Base-by-base conservation (phyloP, 2,113 vertebrate species). In the Meriones unguiculatus region DNA sequence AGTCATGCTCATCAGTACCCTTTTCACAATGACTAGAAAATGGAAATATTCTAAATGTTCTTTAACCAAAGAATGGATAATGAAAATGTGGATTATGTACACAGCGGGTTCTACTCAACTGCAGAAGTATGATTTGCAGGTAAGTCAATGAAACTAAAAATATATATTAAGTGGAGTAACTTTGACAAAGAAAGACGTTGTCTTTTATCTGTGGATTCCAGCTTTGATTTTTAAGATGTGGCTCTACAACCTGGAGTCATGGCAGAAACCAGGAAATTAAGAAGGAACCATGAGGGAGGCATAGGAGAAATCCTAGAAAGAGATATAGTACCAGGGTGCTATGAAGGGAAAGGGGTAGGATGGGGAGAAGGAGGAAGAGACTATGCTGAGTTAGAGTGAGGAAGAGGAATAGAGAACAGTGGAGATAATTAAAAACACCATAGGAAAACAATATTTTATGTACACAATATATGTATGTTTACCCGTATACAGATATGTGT, bases 221-320 rank as follows among this genome's bases (percentile, higher is more conserved):
- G 80, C 35, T 82, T 38, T 59, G 11, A 59, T 59, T 82, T 22
- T 62, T 41, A 38, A 41, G n/a, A 62, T 62, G 80, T 17, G 7
- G 13, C 24, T 38, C 38, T 14, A 17, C 35, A 84, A 15, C 22
- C 35, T 28, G 57, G 57, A 41, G 12, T 62, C n/a, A 62, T 38
- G 12, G 7, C 57, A 62, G 57, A 38, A 84, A 28, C 24, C 7
- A 14, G 35, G 12, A 25, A 84, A 41, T 25, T 64, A 62, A 84
- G 35, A 59, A 59, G 11, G 3, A 1, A 9, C n/a, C 57, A 41
- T 64, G 38, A 8, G 2, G 9, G 24, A 0, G n/a, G 5, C 10
- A 62, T 2, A 62, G 80, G 62, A 62, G n/a, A 84, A 62, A 28
- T 7, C 7, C 13, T 9, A 38, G 24, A 41, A 7, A 38, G 6